Evolutionary conservation across 2,113 vertebrate genomes (phyloP).

Genomic region (Salvelinus sp.): DNA sequence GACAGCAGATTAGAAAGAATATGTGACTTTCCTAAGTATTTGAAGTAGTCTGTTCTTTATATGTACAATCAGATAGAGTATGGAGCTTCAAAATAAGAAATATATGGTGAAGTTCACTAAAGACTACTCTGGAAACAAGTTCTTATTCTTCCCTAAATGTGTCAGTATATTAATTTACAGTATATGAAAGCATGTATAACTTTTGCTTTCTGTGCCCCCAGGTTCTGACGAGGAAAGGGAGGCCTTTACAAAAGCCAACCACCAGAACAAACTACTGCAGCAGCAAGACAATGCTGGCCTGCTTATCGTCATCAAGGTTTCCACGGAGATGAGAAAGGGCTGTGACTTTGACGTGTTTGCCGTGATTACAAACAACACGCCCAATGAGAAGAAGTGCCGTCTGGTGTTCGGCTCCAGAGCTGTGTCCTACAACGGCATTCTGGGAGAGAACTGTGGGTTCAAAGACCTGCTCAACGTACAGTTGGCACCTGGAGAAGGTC

Average conservation of each 20-base stretch:
- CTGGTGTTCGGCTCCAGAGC: slow-evolving; percentile 81
- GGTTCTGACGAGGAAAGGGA: slow-evolving; percentile 84
- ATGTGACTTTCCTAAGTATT: too few relatives aligned
- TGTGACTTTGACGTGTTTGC: slow-evolving; percentile 87
- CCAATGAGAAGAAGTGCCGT: slow-evolving; percentile 62
- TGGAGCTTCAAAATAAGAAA: too few relatives aligned
- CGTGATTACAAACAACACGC: slow-evolving; percentile 74
- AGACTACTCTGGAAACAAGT: too few relatives aligned
- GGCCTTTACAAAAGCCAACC: slow-evolving; percentile 78
- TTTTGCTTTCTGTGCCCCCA: slow-evolving; percentile 40
- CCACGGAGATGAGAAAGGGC: slow-evolving; percentile 81
- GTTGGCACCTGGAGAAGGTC: slow-evolving; percentile 74
- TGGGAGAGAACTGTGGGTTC: slow-evolving; percentile 81
- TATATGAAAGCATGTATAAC: neutral
- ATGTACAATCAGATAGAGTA: too few relatives aligned
- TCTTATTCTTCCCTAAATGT: too few relatives aligned
- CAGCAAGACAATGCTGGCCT: slow-evolving; percentile 66
- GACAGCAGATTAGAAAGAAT: too few relatives aligned
- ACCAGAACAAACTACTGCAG: slow-evolving; percentile 72
- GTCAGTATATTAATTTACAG: too few relatives aligned
- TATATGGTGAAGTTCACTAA: too few relatives aligned
- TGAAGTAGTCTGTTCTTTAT: too few relatives aligned
- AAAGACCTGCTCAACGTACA: slow-evolving; percentile 75
- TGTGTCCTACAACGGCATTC: slow-evolving; percentile 75
- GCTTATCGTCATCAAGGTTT: slow-evolving; percentile 80